These are phyloP conservation scores for Lasiommata megera DNA, from an alignment of 2,888 invertebrate genomes.

Conservation along the genomic window DNA sequence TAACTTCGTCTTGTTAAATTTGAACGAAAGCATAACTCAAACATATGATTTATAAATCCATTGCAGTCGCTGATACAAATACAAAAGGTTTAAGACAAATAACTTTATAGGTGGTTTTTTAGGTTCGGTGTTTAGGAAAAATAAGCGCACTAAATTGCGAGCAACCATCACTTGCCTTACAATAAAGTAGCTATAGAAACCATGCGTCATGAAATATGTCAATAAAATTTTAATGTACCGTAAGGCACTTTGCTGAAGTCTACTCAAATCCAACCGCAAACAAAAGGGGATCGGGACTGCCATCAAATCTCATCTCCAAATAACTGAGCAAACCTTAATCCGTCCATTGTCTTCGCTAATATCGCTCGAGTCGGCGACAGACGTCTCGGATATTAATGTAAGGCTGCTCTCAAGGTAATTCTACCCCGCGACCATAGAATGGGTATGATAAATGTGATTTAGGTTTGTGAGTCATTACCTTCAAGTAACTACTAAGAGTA, in stretches of 20 bases:
- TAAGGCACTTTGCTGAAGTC: neutral
- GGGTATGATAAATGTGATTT: constrained; percentile 45
- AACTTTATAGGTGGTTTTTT: no score
- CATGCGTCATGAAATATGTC: no score
- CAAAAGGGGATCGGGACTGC: constrained; percentile 42
- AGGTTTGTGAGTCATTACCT: constrained; percentile 28
- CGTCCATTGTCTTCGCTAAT: constrained; percentile 55
- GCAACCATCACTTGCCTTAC: no score
- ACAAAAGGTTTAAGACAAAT: no score
- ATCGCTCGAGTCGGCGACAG: constrained; percentile 57
- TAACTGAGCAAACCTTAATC: constrained; percentile 72
- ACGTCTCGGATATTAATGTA: constrained; percentile 64
- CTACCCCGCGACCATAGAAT: constrained; percentile 41
- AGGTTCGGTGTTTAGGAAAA: no score
- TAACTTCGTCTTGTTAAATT: no score
- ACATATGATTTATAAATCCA: no score
- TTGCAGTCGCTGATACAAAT: no score
- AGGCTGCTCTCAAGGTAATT: constrained; percentile 49
- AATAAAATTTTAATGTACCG: no score
- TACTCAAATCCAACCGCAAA: constrained; percentile 25
- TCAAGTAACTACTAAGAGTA: constrained; percentile 1
- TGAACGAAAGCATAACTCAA: no score
- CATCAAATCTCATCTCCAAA: constrained; percentile 67
- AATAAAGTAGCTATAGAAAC: no score
- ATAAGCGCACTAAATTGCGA: no score